Percentiles rank a stretch among this genome's conserved stretches.
Evolutionary conservation across 2,113 vertebrate genomes (phyloP).

Genomic region (Vanacampus margaritifer): DNA sequence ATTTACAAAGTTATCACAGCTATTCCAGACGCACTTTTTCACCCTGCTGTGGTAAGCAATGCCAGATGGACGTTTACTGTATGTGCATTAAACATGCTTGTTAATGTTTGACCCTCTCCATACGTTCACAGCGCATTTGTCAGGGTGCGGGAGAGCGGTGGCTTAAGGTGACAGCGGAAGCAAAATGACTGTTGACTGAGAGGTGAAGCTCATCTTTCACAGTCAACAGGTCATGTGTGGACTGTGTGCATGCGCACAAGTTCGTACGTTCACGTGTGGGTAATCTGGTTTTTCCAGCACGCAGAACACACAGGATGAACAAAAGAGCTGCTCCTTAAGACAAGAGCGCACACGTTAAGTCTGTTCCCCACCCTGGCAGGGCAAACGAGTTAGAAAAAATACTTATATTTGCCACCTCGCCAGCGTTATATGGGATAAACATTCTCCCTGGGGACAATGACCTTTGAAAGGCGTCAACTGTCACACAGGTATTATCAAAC

Average conservation of each 20-base stretch:
- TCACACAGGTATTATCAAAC: neutral
- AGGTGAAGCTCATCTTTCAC: constrained; percentile 8
- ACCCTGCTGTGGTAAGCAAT: neutral
- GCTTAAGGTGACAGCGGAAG: constrained; percentile 24
- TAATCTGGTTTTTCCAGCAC: constrained; percentile 52
- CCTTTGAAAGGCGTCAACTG: neutral
- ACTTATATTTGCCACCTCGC: constrained; percentile 29
- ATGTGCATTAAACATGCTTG: neutral
- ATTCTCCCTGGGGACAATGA: neutral
- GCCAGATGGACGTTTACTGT: neutral
- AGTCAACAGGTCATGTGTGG: constrained; percentile 2
- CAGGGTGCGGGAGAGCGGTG: constrained; percentile 14
- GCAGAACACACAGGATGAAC: constrained; percentile 13
- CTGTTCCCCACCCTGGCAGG: constrained; percentile 42
- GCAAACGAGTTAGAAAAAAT: constrained; percentile 52
- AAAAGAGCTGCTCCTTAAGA: constrained; percentile 18
- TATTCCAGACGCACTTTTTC: neutral
- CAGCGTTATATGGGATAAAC: constrained; percentile 16
- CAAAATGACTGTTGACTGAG: constrained; percentile 27
- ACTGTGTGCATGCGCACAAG: too few relatives aligned
- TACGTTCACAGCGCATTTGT: neutral
- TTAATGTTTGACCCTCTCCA: neutral
- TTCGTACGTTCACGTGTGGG: constrained; percentile 4
- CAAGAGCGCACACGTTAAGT: constrained; percentile 17
- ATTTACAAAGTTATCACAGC: neutral